Evolutionary conservation across 1,140 invertebrate genomes (phyloP).

Genomic region (Octopus bimaculoides): DNA sequence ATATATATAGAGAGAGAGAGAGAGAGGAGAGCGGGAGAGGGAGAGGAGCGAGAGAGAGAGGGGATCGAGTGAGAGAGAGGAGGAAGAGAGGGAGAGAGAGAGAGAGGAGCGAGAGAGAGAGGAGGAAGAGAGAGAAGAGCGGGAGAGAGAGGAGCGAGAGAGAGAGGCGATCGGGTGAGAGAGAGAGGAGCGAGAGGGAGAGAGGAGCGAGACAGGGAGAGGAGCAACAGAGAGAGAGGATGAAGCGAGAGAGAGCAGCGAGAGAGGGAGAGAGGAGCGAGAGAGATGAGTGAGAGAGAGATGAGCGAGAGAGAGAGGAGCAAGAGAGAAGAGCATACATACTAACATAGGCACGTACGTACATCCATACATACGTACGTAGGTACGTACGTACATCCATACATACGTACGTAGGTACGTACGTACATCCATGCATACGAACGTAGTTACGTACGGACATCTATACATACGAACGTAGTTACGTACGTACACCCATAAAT

Average conservation of each 20-base stretch:
- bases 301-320: conserved; percentile 6
- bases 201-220: conserved; percentile 17
- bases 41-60: conserved; percentile 17
- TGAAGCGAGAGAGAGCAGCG: neutral
- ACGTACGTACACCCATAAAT: too few species aligned
- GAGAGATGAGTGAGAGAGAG: conserved; percentile 4
- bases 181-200: conserved; percentile 18
- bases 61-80: conserved; percentile 15
- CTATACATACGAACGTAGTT: too few species aligned
- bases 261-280: neutral
- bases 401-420: too few species aligned
- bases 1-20: neutral
- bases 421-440: too few species aligned
- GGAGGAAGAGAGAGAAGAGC: conserved; percentile 14
- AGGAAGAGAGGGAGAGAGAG: conserved; percentile 15
- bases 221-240: conserved; percentile 13
- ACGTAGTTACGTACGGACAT: too few species aligned
- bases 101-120: conserved; percentile 14
- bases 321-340: conserved; percentile 4
- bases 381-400: too few species aligned
- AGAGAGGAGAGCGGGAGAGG: conserved; percentile 9
- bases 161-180: conserved; percentile 10
- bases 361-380: too few species aligned
- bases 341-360: too few species aligned
- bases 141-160: conserved; percentile 13